Base-by-base conservation (phyloP, 2,113 vertebrate genomes). In the Spilogale gracilis region DNA sequence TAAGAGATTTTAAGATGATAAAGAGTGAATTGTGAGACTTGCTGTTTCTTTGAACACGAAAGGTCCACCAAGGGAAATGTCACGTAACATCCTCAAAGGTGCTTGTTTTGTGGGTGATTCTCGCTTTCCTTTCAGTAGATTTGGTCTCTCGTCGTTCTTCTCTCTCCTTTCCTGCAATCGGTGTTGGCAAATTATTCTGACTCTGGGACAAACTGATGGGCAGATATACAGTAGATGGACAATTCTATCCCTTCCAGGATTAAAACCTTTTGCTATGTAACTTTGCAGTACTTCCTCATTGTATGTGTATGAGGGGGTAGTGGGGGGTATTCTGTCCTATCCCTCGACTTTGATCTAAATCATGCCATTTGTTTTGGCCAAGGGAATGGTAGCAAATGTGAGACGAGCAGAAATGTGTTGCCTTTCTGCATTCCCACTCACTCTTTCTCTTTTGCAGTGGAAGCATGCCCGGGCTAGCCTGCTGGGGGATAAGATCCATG, bases 1-100 rank as follows among this genome's bases (percentile, higher is more conserved):
- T n/a, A 45, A 74, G 60, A 92, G 56, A 89, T 84, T 95, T 96
- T 67, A 89, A 86, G n/a, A 69, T 3, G 16, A 23, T 48, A 30
- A 76, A 71, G 16, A 84, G 38, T 9, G 6, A 69, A 86, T 74
- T 6, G 9, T 52, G 50, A 89, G 11, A 60, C 43, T 7, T 56
- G 43, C 43, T 48, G 48, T 52, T 91, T 95, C 69, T 82, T 94
- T 67, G 74, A 60, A 50, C 23, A 16, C 3, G 52, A 74, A 63
- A 67, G 20, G 1, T 48, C n/a, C 50, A 1, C 69, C 17, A 81
- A 94, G 16, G 9, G 38, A 56, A 6, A 52, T 21, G 48, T 12
- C 52, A 17, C 17, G 54, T 69, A 48, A 43, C 16, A 76, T 0
- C 20, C 30, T 63, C 61, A 20, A 16, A 50, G 9, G 21, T 21